phyloP scores from a whole-genome alignment of 2,888 invertebrate genomes.

The Tetranychus piercei region DNA sequence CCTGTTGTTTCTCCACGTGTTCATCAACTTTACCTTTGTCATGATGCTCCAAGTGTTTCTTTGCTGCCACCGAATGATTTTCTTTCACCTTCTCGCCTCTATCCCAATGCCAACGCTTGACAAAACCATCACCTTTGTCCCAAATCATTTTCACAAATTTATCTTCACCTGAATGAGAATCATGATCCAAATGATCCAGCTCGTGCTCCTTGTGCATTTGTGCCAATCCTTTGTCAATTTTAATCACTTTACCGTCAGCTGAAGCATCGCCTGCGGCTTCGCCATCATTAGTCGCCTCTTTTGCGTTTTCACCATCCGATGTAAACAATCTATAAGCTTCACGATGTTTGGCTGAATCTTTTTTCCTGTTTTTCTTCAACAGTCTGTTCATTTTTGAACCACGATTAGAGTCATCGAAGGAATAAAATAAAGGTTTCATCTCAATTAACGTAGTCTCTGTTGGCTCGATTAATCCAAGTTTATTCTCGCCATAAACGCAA shows the following conservation, averaged over 20 bases:
- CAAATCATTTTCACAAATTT: slow-evolving; percentile 10
- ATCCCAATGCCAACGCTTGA: slow-evolving; percentile 3
- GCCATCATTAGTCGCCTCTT: neutral
- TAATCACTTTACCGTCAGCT: neutral
- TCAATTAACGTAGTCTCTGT: neutral
- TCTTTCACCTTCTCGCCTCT: neutral
- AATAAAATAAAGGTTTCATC: neutral
- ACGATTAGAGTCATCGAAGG: neutral
- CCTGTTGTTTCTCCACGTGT: neutral
- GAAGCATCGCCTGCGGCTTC: neutral
- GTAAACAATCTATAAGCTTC: neutral
- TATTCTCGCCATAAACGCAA: neutral
- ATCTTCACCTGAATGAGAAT: slow-evolving; percentile 1
- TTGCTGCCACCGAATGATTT: neutral
- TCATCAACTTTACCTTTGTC: neutral
- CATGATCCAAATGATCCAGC: slow-evolving; percentile 1
- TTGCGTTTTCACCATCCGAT: neutral
- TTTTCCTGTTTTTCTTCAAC: neutral
- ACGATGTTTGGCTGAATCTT: neutral
- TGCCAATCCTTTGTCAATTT: neutral
- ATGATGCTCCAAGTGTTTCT: slow-evolving; percentile 3
- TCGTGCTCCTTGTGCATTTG: neutral
- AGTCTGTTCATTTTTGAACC: neutral
- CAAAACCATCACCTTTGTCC: slow-evolving; percentile 9
- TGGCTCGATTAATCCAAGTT: neutral